A percentile compares a stretch with the other conserved stretches of the same genome.
These are phyloP conservation scores for Mungos mungo DNA, from an alignment of 2,113 vertebrate genomes.

Conservation along the genomic window DNA sequence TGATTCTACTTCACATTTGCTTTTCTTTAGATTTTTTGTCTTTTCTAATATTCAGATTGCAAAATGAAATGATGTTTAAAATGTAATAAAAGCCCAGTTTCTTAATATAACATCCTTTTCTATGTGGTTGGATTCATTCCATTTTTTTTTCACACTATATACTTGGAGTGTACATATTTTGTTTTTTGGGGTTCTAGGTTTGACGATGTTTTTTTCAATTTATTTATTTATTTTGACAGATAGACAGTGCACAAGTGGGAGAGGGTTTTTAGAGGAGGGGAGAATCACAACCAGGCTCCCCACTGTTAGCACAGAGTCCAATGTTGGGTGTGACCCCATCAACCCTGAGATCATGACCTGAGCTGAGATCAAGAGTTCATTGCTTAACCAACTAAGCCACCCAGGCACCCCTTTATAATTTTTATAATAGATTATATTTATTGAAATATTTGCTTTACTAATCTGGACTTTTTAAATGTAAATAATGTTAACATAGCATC, in stretches of 20 bases:
- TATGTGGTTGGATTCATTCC: neutral
- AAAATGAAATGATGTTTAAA: slow-evolving; percentile 28
- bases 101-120: neutral
- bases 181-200: neutral
- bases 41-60: neutral
- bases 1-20: neutral
- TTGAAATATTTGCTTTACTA: neutral
- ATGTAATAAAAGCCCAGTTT: neutral
- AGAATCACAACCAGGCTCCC: neutral
- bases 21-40: neutral
- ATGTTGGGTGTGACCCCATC: neutral
- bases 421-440: neutral
- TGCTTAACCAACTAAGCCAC: neutral
- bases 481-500: neutral
- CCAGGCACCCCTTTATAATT: neutral
- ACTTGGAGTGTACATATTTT: neutral
- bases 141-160: neutral
- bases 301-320: neutral
- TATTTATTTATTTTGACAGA: neutral
- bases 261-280: neutral
- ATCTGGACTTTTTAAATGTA: neutral
- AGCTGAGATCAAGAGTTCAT: neutral
- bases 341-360: neutral
- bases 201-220: neutral
- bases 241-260: neutral